Conservation (phyloP, 2,888 invertebrate genomes). For the Saturnia pavonia region DNA sequence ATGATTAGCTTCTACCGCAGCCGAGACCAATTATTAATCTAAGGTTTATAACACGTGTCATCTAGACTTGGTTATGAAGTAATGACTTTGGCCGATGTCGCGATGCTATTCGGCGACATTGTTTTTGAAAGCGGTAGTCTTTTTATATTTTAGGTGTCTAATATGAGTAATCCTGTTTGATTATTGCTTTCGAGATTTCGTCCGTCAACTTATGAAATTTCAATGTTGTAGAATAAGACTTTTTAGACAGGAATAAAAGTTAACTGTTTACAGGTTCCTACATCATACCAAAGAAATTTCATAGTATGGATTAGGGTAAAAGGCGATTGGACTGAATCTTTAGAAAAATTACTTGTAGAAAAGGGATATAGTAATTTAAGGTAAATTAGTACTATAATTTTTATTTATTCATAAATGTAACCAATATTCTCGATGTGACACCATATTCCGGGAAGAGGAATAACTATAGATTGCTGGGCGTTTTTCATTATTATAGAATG, state of each 20-base stretch:
- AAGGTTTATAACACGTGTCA: not conserved
- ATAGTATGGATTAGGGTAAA: constrained; percentile 75
- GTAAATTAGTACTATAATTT: constrained; percentile 35
- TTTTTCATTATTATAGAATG: too few relatives aligned
- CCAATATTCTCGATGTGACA: too few relatives aligned
- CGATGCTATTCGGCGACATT: not conserved
- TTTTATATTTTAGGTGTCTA: not conserved
- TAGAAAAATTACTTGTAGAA: constrained; percentile 60
- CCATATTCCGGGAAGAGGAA: too few relatives aligned
- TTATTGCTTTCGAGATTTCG: not conserved
- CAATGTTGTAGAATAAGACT: not conserved
- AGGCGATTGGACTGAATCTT: constrained; percentile 79
- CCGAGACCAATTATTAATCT: too few relatives aligned
- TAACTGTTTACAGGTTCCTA: constrained; percentile 63
- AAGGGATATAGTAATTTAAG: constrained; percentile 51
- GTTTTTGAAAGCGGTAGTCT: not conserved
- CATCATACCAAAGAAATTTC: constrained; percentile 62
- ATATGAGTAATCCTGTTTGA: not conserved
- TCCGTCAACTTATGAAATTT: not conserved
- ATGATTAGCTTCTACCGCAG: too few relatives aligned
- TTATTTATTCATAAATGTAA: too few relatives aligned
- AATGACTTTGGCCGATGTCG: not conserved
- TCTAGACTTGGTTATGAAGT: not conserved
- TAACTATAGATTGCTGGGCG: too few relatives aligned
- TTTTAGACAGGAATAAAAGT: not conserved